These are phyloP conservation scores for Megathymus violae DNA, from an alignment of 1,140 invertebrate genomes.

Conservation along the genomic window DNA sequence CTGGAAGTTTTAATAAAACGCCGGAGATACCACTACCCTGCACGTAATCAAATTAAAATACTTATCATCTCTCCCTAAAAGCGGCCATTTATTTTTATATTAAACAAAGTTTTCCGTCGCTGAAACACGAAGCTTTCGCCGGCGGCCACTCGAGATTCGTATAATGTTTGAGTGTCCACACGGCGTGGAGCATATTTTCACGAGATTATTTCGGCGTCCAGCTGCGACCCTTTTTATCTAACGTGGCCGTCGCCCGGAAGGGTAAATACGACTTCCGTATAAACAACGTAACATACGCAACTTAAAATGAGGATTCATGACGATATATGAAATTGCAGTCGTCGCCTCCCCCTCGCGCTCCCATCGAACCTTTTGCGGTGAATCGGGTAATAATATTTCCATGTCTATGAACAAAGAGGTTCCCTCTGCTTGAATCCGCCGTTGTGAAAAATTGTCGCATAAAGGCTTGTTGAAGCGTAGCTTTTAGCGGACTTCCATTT, in stretches of 20 bases:
- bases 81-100: conserved; percentile 15
- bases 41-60: conserved; percentile 31
- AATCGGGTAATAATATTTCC: conserved; percentile 75
- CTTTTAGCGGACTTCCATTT: conserved; percentile 20
- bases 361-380: conserved; percentile 61
- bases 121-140: conserved; percentile 27
- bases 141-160: conserved; percentile 51
- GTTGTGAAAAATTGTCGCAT: conserved; percentile 56
- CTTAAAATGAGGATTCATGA: conserved; percentile 51
- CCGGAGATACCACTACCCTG: conserved; percentile 14
- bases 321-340: conserved; percentile 60
- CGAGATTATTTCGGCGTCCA: conserved; percentile 37
- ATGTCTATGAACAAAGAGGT: conserved; percentile 70
- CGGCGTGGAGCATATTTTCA: conserved; percentile 40
- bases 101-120: conserved; percentile 31
- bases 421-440: conserved; percentile 59
- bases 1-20: conserved; percentile 26
- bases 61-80: conserved; percentile 23
- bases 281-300: conserved; percentile 51
- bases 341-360: conserved; percentile 46
- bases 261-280: conserved; percentile 49
- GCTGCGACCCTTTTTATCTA: conserved; percentile 45
- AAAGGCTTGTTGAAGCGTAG: conserved; percentile 29
- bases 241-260: conserved; percentile 50
- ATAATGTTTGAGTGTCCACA: conserved; percentile 44